Evolutionary conservation across 2,797 vertebrate species (phyloP).

Genomic region (Ctenopoma multispine): DNA sequence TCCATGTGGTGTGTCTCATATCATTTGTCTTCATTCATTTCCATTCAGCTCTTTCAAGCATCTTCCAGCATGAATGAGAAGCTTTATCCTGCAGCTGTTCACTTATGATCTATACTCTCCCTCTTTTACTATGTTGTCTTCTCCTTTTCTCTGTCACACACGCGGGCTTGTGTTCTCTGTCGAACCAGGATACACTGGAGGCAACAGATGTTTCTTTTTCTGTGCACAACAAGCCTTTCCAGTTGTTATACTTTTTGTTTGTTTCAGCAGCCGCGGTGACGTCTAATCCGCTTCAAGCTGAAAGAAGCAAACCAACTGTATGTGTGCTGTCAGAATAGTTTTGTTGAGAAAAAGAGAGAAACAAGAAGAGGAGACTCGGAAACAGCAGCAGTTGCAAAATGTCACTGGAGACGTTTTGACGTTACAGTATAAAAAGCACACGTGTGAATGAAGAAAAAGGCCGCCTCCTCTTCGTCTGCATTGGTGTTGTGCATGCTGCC

Average conservation of each 20-base stretch:
- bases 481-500: not conserved
- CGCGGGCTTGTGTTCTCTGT: constrained; percentile 9
- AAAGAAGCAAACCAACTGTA: not conserved
- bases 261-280: not conserved
- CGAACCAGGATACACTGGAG: constrained; percentile 22
- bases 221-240: not conserved
- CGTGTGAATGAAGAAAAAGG: not conserved
- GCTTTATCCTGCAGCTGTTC: constrained; percentile 69
- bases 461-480: not conserved
- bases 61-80: constrained; percentile 45
- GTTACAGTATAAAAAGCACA: not conserved
- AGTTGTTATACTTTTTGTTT: not conserved
- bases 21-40: constrained; percentile 58
- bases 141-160: constrained; percentile 6
- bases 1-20: constrained; percentile 38
- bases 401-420: not conserved
- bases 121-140: not conserved
- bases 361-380: not conserved
- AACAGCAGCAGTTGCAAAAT: not conserved
- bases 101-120: constrained; percentile 25
- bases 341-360: not conserved
- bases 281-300: constrained; percentile 12
- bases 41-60: constrained; percentile 39
- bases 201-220: constrained; percentile 30
- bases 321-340: not conserved